Base-by-base conservation (phyloP, 2,888 invertebrate species). In the Macropis europaea region DNA sequence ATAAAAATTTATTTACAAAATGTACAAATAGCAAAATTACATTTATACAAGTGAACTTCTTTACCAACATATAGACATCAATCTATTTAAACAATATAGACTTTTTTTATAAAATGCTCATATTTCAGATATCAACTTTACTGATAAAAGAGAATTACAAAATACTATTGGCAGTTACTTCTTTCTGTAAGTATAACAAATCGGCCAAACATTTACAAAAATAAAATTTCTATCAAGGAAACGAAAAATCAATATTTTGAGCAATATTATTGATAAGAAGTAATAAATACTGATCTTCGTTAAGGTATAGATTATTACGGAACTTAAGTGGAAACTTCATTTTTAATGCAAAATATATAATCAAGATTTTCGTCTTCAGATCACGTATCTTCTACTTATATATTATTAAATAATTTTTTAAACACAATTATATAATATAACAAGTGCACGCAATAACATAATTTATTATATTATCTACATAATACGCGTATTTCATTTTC, bases 1-100 rank as follows among this genome's bases (percentile, higher is more conserved):
- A 56, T 73, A 43, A 73, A 71, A 71, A 76, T 82, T 81, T 84
- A 84, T 82, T 76, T 78, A 82, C 70, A 82, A 61, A 73, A 81
- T 83, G 69, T 77, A 75, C 74, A 82, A 78, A 43, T 61, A 32
- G 53, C 26, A 52, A 43, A 57, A 48, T 57, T 66, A 52, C 54
- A 61, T 56, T 32, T 19, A 60, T 50, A 67, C 48, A 50, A 42
- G 22, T 30, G 38, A 47, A 38, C 11, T 24, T 28, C n/a, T 17
- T 15, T 22, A 24, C 7, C n/a, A 40, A n/a, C 38, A 9, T 19
- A 13, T 22, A 36, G 34, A 13, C 13, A 22, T 36, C 13, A 42
- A 43, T 38, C 15, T 50, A 22, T 6, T 50, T 43, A 9, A 32
- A 54, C 13, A 19, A 26, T 19, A 38, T 17, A 62, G 6, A 45